Evolutionary conservation across 2,797 vertebrate species (phyloP).

Genomic region (Trichosurus vulpecula): DNA sequence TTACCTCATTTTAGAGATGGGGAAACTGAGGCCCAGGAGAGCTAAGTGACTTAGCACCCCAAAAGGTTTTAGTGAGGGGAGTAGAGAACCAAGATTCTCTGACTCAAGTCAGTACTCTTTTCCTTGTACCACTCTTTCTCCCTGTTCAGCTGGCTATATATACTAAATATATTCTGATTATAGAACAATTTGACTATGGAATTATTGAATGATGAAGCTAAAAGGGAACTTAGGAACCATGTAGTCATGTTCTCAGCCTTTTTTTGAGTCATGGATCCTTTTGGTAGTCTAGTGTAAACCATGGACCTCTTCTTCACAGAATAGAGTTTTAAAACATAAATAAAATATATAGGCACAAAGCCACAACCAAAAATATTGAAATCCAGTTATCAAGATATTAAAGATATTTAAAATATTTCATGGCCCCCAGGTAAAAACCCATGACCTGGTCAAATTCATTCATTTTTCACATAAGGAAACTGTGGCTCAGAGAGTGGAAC

Average conservation of each 20-base stretch:
- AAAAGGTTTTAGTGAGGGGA: not conserved
- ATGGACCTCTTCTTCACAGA: not conserved
- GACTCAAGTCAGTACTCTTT: not conserved
- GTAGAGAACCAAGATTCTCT: not conserved
- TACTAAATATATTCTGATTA: no score
- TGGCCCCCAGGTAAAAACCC: not conserved
- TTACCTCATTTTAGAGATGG: not conserved
- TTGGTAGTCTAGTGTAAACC: not conserved
- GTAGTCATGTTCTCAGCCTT: not conserved
- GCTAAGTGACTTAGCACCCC: not conserved
- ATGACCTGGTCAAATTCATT: not conserved
- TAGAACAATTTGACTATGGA: no score
- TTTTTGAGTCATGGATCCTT: not conserved
- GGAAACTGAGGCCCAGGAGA: not conserved
- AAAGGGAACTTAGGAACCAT: no score
- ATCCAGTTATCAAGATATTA: not conserved
- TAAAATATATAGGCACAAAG: not conserved
- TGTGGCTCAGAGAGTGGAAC: not conserved
- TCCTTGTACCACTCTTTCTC: not conserved
- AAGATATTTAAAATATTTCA: not conserved
- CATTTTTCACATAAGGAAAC: not conserved
- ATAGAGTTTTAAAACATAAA: not conserved
- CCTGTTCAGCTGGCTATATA: not conserved
- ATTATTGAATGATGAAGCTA: no score
- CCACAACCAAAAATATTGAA: not conserved